Base-by-base conservation (phyloP, 2,888 invertebrate genomes). In the Drosophila multiciliata region DNA sequence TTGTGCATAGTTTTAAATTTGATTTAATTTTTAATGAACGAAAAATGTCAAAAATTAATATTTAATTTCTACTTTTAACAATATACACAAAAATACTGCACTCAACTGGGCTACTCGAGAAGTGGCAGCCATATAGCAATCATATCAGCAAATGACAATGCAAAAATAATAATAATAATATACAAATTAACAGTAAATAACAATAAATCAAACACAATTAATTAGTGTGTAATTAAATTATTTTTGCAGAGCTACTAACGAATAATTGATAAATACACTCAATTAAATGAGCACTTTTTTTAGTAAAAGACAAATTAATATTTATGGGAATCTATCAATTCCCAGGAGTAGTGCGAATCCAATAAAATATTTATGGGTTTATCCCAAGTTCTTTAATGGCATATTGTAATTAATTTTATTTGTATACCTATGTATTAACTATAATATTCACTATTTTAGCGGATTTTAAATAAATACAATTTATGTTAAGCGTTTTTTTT, bases 101-200 rank as follows among this genome's bases (percentile, higher is more conserved):
- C 17, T 49, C 54, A 68, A 72, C 68, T 62, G 63, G 40, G 72
- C 63, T 42, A 63, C 57, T 8, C 23, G 15, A 40, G 20, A 8
- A 8, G 57, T 67, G 52, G 73, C 66, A 49, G 68, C 82, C 78
- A 64, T 64, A 64, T 65, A 58, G 52, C 68, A 82, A 73, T 59
- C 86, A 84, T 84, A 84, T 84, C 86, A 86, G 78, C 78, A 80
- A 73, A 73, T 73, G 88, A 88, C 75, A 88, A 78, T 88, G 83
- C 72, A 82, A 73, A 52, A 55, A 76, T 73, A 57, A 29, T 26
- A 29, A 29, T 29, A n/a, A n/a, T n/a, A 29, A 75, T 23, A 64
- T 59, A 62, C 66, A 61, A 74, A 65, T 29, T 48, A 67, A 66
- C 54, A 65, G 33, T 52, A 64, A 62, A 59, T 35, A 66, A 59